A percentile compares a stretch with the other conserved stretches of the same genome.
phyloP scores from a whole-genome alignment of 2,113 vertebrate species.

The Pachyramphus minor region DNA sequence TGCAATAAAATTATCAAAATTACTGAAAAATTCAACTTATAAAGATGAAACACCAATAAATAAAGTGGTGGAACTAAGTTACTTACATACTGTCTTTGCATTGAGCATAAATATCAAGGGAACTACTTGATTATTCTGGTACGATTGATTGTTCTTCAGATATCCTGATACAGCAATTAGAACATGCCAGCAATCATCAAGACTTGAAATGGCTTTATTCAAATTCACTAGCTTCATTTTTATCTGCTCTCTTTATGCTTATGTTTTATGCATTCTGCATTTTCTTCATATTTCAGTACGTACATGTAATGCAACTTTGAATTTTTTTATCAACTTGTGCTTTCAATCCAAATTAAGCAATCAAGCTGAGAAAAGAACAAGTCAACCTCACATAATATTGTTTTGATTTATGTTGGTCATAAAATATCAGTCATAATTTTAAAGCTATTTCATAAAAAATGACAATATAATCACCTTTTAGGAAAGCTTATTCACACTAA shows the following conservation, averaged over 20 bases:
- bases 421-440: conserved; percentile 37
- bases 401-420: conserved; percentile 7
- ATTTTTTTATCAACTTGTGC: not conserved
- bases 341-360: conserved; percentile 13
- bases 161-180: conserved; percentile 29
- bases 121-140: conserved; percentile 49
- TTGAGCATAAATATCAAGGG: not conserved
- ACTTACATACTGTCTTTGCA: not conserved
- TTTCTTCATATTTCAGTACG: not conserved
- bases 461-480: not conserved
- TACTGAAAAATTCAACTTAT: not conserved
- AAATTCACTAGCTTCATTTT: not conserved
- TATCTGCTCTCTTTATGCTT: not conserved
- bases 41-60: not conserved
- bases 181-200: not conserved
- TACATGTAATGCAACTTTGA: not conserved
- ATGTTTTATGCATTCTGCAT: not conserved
- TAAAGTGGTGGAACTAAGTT: not conserved
- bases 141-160: conserved; percentile 42
- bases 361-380: not conserved
- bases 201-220: conserved; percentile 13
- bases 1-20: not conserved
- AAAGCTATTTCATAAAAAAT: conserved; percentile 36
- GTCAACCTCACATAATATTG: not conserved
- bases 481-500: not conserved